These are phyloP conservation scores for Diplodus puntazzo DNA, from an alignment of 2,797 vertebrate genomes.

Conservation along the genomic window DNA sequence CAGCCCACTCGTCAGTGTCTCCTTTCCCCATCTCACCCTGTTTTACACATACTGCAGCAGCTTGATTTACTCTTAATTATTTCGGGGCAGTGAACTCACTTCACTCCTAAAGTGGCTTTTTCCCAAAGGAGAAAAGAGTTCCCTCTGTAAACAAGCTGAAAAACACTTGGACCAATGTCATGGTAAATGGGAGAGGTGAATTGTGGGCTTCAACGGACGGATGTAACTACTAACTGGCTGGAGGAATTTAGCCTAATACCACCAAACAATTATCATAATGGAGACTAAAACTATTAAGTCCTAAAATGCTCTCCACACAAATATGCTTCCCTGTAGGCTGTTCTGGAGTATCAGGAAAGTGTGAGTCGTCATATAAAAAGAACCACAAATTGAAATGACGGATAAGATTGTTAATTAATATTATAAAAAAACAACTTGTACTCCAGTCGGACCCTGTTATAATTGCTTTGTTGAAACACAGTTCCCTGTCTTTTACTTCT, in stretches of 20 bases:
- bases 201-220: constrained; percentile 50
- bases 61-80: constrained; percentile 16
- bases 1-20: constrained; percentile 39
- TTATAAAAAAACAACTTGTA: background rate
- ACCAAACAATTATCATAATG: constrained; percentile 54
- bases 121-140: constrained; percentile 29
- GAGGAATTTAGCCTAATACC: constrained; percentile 61
- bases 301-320: constrained; percentile 56
- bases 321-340: constrained; percentile 42
- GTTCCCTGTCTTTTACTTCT: background rate
- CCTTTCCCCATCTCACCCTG: constrained; percentile 27
- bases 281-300: constrained; percentile 53
- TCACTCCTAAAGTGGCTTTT: constrained; percentile 4
- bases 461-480: constrained; percentile 25
- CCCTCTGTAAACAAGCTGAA: constrained; percentile 25
- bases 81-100: background rate
- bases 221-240: constrained; percentile 42
- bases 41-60: constrained; percentile 2
- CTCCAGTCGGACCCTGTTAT: constrained; percentile 25
- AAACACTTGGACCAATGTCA: constrained; percentile 31
- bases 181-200: constrained; percentile 29
- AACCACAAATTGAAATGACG: constrained; percentile 43
- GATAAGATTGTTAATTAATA: constrained; percentile 36
- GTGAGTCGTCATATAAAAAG: constrained; percentile 44
- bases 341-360: constrained; percentile 41